These are phyloP conservation scores for Atta texana DNA, from an alignment of 1,140 invertebrate genomes.

Conservation along the genomic window DNA sequence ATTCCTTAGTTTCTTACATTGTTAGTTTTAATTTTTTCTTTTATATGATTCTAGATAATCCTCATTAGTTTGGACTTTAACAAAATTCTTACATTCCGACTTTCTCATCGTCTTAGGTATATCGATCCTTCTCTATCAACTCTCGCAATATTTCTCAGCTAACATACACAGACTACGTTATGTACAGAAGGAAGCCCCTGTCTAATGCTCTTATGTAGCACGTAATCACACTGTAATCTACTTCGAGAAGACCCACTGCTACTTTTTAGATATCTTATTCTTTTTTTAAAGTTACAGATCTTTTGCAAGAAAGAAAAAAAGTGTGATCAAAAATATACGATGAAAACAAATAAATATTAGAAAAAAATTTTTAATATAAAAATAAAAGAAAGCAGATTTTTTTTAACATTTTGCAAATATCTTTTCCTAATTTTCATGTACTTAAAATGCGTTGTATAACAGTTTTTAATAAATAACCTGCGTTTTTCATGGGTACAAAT, in stretches of 20 bases:
- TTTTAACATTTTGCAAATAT: background rate
- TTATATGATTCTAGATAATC: background rate
- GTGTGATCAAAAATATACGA: background rate
- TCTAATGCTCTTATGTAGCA: slow-evolving; percentile 78
- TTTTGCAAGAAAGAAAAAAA: slow-evolving; percentile 20
- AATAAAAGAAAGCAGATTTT: background rate
- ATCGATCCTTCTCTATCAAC: slow-evolving; percentile 14
- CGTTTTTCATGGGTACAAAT: background rate
- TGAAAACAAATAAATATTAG: background rate
- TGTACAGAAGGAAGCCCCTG: slow-evolving; percentile 74
- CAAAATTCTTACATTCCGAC: background rate
- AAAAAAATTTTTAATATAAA: background rate
- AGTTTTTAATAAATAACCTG: background rate
- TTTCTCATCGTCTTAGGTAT: background rate
- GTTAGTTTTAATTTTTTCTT: background rate
- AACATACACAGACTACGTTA: slow-evolving; percentile 14
- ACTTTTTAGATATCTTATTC: slow-evolving; percentile 71
- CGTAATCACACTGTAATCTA: slow-evolving; percentile 80
- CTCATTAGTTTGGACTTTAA: background rate
- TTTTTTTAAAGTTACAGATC: slow-evolving; percentile 75
- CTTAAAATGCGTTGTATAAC: background rate
- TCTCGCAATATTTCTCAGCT: slow-evolving; percentile 32
- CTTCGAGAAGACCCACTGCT: slow-evolving; percentile 79
- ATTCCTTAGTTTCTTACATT: background rate
- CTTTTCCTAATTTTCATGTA: background rate